Percentiles rank a stretch among this genome's conserved stretches.
Evolutionary conservation across 2,888 invertebrate genomes (phyloP).

Genomic region (Nebria salina): DNA sequence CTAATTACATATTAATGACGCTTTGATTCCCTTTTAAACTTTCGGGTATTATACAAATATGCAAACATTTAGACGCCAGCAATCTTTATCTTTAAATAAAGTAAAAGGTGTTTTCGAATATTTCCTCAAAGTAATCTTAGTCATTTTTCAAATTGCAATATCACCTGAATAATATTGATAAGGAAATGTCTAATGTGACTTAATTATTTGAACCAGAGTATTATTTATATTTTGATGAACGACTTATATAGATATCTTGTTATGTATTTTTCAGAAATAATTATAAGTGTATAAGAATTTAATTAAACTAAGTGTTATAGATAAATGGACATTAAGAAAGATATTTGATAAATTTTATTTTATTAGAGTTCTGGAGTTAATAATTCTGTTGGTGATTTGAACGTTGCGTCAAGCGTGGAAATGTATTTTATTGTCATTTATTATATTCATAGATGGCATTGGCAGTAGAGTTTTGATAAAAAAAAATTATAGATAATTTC

Average conservation of each 20-base stretch:
- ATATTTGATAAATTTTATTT: not conserved
- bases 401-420: not conserved
- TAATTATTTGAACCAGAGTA: too few species aligned
- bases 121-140: too few species aligned
- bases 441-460: not conserved
- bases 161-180: too few species aligned
- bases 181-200: too few species aligned
- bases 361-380: not conserved
- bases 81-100: too few species aligned
- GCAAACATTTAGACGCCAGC: not conserved
- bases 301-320: not conserved
- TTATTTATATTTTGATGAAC: too few species aligned
- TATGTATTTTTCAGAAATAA: not conserved
- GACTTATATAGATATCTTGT: too few species aligned
- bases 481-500: not conserved
- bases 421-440: not conserved
- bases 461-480: not conserved
- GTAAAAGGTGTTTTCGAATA: too few species aligned
- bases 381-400: not conserved
- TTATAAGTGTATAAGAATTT: not conserved
- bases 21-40: not conserved
- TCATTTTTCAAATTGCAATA: too few species aligned
- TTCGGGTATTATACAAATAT: not conserved
- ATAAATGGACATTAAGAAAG: not conserved
- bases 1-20: not conserved